phyloP scores from a whole-genome alignment of 2,888 invertebrate genomes.

The Lottia gigantea region DNA sequence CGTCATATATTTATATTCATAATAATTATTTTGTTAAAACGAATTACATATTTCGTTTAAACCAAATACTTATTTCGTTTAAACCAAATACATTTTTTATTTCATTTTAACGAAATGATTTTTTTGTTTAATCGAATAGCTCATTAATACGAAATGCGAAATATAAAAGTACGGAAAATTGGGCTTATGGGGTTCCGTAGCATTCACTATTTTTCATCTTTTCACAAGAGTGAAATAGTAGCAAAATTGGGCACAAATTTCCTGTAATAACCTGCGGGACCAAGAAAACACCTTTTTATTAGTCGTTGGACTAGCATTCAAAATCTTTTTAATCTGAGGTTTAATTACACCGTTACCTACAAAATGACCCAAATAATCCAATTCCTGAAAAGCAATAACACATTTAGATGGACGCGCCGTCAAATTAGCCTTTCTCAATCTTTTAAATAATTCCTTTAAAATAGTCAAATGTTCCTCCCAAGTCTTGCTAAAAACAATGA shows the following conservation, averaged over 20 bases:
- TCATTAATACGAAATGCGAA: too few species aligned
- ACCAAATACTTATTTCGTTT: too few species aligned
- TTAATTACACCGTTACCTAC: slow-evolving; percentile 8
- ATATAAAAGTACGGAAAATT: too few species aligned
- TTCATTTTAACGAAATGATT: too few species aligned
- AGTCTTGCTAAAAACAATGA: background rate
- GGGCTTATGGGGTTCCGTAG: too few species aligned
- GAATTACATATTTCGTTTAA: too few species aligned
- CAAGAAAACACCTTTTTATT: slow-evolving; percentile 21
- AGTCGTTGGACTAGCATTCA: slow-evolving; percentile 6
- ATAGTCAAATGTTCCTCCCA: background rate
- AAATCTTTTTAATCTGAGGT: slow-evolving; percentile 1
- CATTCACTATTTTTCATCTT: too few species aligned
- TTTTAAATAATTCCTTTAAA: background rate
- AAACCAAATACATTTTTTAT: too few species aligned
- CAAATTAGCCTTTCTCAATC: background rate
- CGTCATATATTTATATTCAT: too few species aligned
- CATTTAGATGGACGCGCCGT: background rate
- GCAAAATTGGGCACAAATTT: slow-evolving; percentile 22
- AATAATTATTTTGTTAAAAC: too few species aligned
- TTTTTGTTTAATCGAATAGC: too few species aligned
- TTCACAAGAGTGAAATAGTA: too few species aligned
- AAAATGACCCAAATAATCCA: slow-evolving; percentile 21
- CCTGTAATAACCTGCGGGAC: slow-evolving; percentile 20
- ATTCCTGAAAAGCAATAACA: background rate